phyloP scores from a whole-genome alignment of 2,888 invertebrate genomes.

The Agrotis clavis region DNA sequence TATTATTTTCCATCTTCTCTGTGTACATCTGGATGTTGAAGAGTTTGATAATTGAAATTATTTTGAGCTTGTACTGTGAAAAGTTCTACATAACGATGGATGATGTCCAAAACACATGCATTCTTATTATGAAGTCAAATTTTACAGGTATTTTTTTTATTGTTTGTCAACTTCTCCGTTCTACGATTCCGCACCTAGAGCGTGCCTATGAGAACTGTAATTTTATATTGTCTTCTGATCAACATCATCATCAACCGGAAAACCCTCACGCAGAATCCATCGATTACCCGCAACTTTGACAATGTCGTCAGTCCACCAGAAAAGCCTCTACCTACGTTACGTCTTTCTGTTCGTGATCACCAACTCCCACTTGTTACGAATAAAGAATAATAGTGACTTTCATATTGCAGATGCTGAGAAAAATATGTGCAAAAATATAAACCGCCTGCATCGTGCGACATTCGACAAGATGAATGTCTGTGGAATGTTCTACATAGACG shows the following conservation, averaged over 20 bases:
- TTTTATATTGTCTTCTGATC: no score
- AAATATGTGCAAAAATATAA: slow-evolving; percentile 9
- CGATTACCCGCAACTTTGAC: no score
- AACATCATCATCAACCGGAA: no score
- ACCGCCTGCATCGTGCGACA: slow-evolving; percentile 14
- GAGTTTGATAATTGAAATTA: neutral
- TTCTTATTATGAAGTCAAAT: slow-evolving; percentile 11
- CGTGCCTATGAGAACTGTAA: no score
- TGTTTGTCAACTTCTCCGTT: neutral
- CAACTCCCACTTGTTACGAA: no score
- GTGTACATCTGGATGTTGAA: neutral
- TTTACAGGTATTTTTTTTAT: slow-evolving; percentile 14
- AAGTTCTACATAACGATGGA: slow-evolving; percentile 14
- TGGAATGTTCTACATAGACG: slow-evolving; percentile 21
- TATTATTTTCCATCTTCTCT: neutral
- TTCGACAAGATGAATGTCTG: slow-evolving; percentile 21
- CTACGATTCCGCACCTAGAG: neutral
- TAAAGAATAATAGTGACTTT: neutral
- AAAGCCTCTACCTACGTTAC: no score
- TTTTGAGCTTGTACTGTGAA: slow-evolving; percentile 19
- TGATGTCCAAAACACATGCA: slow-evolving; percentile 3
- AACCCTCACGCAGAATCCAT: no score
- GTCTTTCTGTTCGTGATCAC: neutral
- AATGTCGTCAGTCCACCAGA: no score
- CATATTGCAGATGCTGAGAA: slow-evolving; percentile 13